Conservation (phyloP, 2,797 vertebrate species). For the Selene dorsalis region DNA sequence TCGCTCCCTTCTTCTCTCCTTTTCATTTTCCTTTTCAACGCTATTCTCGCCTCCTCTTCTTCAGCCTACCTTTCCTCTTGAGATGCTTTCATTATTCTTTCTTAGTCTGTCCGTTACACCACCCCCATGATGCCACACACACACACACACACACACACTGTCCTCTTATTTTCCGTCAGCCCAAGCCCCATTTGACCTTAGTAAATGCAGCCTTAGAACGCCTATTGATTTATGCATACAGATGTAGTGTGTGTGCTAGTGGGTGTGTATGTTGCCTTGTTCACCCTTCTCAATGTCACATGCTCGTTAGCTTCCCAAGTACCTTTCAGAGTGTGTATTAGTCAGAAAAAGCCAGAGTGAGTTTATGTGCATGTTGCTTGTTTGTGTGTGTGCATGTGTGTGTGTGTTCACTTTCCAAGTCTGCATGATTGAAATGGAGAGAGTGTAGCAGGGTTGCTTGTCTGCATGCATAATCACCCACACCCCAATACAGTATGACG, state of each 20-base stretch:
- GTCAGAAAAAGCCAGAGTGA: conserved; percentile 47
- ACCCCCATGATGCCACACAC: conserved; percentile 16
- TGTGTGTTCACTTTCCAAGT: conserved; percentile 39
- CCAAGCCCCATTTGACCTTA: conserved; percentile 67
- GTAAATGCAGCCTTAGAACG: conserved; percentile 72
- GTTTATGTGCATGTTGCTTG: conserved; percentile 32
- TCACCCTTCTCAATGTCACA: conserved; percentile 80
- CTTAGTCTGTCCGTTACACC: conserved; percentile 38
- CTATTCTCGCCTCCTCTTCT: conserved; percentile 35
- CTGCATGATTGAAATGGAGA: conserved; percentile 73
- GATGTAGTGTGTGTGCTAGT: conserved; percentile 51
- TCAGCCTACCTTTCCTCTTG: conserved; percentile 47
- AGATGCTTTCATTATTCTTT: conserved; percentile 57
- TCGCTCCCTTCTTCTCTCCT: conserved; percentile 20
- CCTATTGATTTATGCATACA: conserved; percentile 79
- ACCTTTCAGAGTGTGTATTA: conserved; percentile 51
- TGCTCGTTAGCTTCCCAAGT: conserved; percentile 68
- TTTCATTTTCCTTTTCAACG: conserved; percentile 4
- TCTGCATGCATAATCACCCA: conserved; percentile 74
- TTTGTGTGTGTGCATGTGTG: conserved; percentile 22
- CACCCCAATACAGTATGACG: conserved; percentile 47
- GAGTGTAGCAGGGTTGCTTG: conserved; percentile 51
- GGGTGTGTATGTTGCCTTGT: conserved; percentile 50
- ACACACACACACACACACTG: conserved; percentile 41
- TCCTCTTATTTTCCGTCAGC: conserved; percentile 69